Conservation (phyloP, 2,113 vertebrate species). For the Paramisgurnus dabryanus region DNA sequence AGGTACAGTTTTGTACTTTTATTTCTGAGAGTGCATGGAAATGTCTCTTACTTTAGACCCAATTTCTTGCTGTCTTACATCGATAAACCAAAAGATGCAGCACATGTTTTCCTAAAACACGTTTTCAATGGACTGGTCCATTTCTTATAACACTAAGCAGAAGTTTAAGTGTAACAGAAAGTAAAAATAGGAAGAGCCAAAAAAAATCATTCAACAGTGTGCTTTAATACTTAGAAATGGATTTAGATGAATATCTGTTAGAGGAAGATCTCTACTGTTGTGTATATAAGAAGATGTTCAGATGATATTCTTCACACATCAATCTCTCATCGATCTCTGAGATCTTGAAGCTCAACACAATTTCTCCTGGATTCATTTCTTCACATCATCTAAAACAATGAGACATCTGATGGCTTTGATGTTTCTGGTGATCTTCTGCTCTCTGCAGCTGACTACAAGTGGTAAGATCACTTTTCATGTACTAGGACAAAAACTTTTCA, state of each 20-base stretch:
- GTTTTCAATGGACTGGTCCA: neutral
- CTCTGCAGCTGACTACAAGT: conserved; percentile 1
- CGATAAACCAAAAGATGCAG: too few species aligned
- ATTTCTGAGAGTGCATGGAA: too few species aligned
- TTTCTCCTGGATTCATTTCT: too few species aligned
- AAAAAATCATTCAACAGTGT: neutral
- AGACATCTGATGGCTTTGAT: conserved; percentile 18
- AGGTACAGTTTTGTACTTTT: too few species aligned
- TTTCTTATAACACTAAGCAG: neutral
- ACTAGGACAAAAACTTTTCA: too few species aligned
- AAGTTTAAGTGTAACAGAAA: neutral
- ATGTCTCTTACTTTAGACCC: too few species aligned
- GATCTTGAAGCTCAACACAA: conserved; percentile 2
- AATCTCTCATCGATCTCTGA: neutral
- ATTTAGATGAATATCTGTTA: neutral
- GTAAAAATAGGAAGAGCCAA: neutral
- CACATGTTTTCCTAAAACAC: neutral
- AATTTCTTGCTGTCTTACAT: too few species aligned
- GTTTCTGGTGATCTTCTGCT: conserved; percentile 33
- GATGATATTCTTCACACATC: neutral
- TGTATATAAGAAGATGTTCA: conserved; percentile 16
- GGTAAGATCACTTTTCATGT: neutral
- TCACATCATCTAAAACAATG: conserved; percentile 18
- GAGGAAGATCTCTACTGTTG: neutral
- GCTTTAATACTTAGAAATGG: conserved; percentile 9